Percentiles rank a stretch among this genome's conserved stretches.
These are phyloP conservation scores for Muscicapa striata DNA, from an alignment of 2,797 vertebrate species.

Conservation along the genomic window DNA sequence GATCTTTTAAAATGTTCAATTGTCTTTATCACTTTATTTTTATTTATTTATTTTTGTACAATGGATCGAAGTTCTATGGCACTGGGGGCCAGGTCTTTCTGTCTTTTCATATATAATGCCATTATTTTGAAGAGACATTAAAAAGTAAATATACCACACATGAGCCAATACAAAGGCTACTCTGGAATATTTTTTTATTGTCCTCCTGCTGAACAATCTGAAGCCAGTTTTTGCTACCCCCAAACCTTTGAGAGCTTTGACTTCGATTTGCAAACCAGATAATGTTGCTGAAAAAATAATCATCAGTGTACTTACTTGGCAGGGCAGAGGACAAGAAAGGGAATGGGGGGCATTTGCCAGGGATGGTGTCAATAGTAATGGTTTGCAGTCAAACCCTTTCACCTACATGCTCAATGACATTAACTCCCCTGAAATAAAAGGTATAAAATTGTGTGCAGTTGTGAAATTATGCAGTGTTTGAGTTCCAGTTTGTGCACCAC, in stretches of 20 bases:
- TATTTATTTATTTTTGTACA: neutral
- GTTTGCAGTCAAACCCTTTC: neutral
- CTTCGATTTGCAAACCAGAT: neutral
- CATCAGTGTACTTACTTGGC: neutral
- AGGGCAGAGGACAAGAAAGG: neutral
- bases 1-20: neutral
- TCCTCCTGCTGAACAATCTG: neutral
- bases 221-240: neutral
- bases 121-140: neutral
- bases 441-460: neutral
- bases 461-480: neutral
- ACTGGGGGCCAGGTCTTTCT: neutral
- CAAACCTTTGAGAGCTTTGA: neutral
- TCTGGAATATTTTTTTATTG: neutral
- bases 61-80: neutral
- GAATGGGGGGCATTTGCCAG: neutral
- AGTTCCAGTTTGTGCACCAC: neutral
- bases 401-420: neutral
- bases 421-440: neutral
- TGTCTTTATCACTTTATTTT: neutral
- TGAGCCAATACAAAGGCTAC: neutral
- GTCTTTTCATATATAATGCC: neutral
- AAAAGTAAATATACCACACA: neutral
- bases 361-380: neutral
- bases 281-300: neutral